Base-by-base conservation (phyloP, 2,113 vertebrate species). In the Serinus canaria region DNA sequence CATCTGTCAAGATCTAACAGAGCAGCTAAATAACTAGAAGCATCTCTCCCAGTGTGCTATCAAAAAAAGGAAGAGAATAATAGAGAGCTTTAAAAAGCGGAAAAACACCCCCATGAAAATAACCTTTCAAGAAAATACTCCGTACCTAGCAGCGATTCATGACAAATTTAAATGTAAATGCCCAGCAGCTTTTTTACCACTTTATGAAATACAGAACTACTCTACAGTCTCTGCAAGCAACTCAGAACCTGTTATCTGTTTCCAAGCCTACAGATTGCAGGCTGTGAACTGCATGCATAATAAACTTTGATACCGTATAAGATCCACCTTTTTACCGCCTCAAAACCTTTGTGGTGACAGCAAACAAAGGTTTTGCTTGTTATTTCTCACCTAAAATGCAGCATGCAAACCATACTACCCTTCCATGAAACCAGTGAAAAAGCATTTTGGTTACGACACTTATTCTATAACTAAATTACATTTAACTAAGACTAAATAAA, bases 131-230 rank as follows among this genome's bases (percentile, higher is more conserved):
- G 77, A 82, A 75, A 55, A 85, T 31, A 55, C 39, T 69, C 58
- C 59, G 55, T 90, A 85, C 67, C 84, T 66, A 90, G 43, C 47
- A 94, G 77, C 4, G 0, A 70, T 64, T 84, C 67, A 66, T 55
- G 77, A 76, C 82, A 95, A 90, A 94, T 92, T 82, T 85, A 92
- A 95, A 95, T 94, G 84, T 70, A 94, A 92, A 95, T 74, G 31
- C 76, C 84, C 87, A 90, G 66, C 43, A 80, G 82, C 58, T 46
- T 92, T 92, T 94, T 64, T 60, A 82, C 14, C 82, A 50, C 53
- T 84, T 84, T 47, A 80, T 66, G 84, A 92, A 94, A 87, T 66
- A 83, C 24, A 74, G 53, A 89, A 56, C 55, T 70, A 66, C 33
- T 94, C 82, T 67, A 46, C 63, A 88, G 90, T 92, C 78, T 70